A percentile compares a stretch with the other conserved stretches of the same genome.
Conservation (phyloP, 2,888 invertebrate genomes). For the Sepiola atlantica region DNA sequence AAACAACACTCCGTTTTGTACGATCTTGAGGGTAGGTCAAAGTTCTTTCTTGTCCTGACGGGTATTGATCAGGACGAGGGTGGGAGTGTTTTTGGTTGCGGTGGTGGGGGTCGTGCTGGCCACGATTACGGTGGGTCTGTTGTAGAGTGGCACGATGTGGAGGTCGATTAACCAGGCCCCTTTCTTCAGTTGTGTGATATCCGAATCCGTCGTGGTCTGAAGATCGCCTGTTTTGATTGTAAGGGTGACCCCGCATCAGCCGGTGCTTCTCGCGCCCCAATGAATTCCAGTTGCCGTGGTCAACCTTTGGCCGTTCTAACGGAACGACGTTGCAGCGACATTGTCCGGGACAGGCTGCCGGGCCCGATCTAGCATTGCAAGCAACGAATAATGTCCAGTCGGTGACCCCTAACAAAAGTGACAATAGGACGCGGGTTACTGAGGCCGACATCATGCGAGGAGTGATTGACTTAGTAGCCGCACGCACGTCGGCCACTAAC, state of each 20-base stretch:
- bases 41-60: background rate
- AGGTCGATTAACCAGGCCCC: background rate
- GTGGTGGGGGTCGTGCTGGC: background rate
- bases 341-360: conserved; percentile 36
- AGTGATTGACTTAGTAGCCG: background rate
- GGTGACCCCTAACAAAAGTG: background rate
- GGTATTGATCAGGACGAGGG: background rate
- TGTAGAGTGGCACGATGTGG: background rate
- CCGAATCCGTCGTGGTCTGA: background rate
- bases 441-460: background rate
- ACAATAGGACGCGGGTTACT: background rate
- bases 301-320: background rate
- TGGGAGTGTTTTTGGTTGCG: background rate
- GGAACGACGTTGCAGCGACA: conserved; percentile 39
- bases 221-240: background rate
- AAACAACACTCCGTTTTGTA: background rate
- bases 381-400: background rate
- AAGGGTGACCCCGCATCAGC: background rate
- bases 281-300: background rate
- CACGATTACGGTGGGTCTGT: background rate
- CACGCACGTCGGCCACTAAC: background rate
- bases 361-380: background rate
- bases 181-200: background rate
- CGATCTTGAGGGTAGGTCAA: background rate
- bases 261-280: background rate